Base-by-base conservation (phyloP, 2,113 vertebrate species). In the Rostratula benghalensis region DNA sequence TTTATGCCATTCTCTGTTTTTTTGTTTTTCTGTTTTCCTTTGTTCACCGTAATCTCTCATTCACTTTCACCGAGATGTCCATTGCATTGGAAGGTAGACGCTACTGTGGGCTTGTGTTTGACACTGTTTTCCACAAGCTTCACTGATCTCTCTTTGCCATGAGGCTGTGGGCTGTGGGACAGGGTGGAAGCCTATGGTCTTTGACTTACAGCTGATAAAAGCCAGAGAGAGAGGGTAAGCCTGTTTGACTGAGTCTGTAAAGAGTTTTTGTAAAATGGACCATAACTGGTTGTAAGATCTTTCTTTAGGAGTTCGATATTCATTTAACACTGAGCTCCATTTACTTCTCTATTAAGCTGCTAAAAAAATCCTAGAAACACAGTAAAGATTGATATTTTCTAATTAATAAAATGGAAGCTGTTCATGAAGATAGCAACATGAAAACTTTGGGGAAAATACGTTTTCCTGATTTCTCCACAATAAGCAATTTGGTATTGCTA, bases 351-450 rank as follows among this genome's bases (percentile, higher is more conserved):
- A 4, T 75, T 92, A 84, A 89, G 18, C 68, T 65, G 28, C 77
- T 94, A 75, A 94, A 30, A 18, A 93, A 91, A 83, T 91, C 54
- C 61, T 87, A 43, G n/a, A 54, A 50, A 68, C 4, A 7, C 4
- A 27, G 19, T 78, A 71, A 48, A 90, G 45, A 53, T 31, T 85
- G 57, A 46, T 93, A 50, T 54, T 59, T 88, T 46, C 83, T 92
- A 94, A 89, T 89, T 90, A 94, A 90, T 91, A 51, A 86, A 92
- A 86, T 54, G 56, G 54, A 83, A 88, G 30, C 43, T 75, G 37
- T 90, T 95, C 13, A 30, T 90, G 76, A 88, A 94, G 64, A 91
- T 23, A 85, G 21, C 59, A 74, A 81, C 8, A 43, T 73, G 56
- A 83, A 95, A 84, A 27, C 30, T 92, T 87, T 68, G 39, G n/a